phyloP scores from a whole-genome alignment of 2,888 invertebrate species.

The Coleophora flavipennella region DNA sequence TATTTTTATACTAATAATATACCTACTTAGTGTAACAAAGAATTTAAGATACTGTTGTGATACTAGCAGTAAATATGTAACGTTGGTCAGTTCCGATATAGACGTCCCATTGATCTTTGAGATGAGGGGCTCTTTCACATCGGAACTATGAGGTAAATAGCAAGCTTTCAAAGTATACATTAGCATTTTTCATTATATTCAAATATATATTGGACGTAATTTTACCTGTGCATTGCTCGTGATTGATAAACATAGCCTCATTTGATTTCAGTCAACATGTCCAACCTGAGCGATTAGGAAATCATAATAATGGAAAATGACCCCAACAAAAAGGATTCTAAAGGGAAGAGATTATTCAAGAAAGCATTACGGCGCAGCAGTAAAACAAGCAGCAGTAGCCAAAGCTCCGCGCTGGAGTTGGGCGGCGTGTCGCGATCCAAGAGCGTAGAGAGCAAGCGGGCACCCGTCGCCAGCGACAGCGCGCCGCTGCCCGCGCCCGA shows the following conservation, averaged over 20 bases:
- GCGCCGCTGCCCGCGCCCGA: slow-evolving; percentile 43
- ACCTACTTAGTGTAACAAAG: slow-evolving; percentile 9
- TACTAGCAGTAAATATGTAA: slow-evolving; percentile 38
- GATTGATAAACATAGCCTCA: not conserved
- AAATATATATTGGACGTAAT: too few relatives aligned
- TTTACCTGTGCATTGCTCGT: too few relatives aligned
- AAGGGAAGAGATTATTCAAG: slow-evolving; percentile 60
- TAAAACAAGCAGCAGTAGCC: slow-evolving; percentile 45
- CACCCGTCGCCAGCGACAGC: slow-evolving; percentile 36
- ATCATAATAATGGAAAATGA: slow-evolving; percentile 65
- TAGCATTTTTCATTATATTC: too few relatives aligned
- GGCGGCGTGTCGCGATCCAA: slow-evolving; percentile 42
- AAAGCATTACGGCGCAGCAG: slow-evolving; percentile 56
- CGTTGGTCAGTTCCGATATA: slow-evolving; percentile 15
- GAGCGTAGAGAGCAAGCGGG: slow-evolving; percentile 44
- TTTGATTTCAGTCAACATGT: slow-evolving; percentile 52
- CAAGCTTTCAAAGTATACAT: too few relatives aligned
- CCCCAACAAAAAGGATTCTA: slow-evolving; percentile 62
- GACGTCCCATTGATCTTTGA: slow-evolving; percentile 34
- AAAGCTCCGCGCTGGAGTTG: slow-evolving; percentile 35
- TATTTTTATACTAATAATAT: slow-evolving; percentile 20
- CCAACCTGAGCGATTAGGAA: slow-evolving; percentile 31
- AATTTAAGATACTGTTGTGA: slow-evolving; percentile 15
- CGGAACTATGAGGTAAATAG: slow-evolving; percentile 17
- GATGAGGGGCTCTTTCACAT: slow-evolving; percentile 42